phyloP scores from a whole-genome alignment of 2,113 vertebrate genomes.

The Setophaga kirtlandii region DNA sequence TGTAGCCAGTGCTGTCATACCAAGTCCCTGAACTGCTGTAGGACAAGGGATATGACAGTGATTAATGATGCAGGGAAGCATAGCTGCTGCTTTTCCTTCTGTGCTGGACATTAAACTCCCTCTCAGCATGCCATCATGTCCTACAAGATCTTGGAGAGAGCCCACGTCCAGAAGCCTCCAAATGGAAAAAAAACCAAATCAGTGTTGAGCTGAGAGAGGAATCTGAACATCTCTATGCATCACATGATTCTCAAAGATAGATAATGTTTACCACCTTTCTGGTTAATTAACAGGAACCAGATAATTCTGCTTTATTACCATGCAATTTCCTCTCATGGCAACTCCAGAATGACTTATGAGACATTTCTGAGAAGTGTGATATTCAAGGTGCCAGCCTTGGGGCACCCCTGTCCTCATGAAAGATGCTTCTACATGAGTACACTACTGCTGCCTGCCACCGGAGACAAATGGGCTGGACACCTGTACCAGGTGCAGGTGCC shows the following conservation, averaged over 20 bases:
- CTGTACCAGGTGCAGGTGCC: rapidly evolving
- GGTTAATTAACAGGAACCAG: conserved; percentile 4
- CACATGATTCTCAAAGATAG: background rate
- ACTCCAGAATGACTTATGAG: background rate
- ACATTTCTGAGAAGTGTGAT: background rate
- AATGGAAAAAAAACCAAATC: background rate
- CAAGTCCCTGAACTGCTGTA: background rate
- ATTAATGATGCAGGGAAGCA: background rate
- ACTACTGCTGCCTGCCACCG: background rate
- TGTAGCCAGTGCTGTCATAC: background rate
- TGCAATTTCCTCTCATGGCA: background rate
- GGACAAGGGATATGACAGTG: background rate
- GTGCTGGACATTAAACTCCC: background rate
- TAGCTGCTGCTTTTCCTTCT: background rate
- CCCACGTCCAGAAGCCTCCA: background rate
- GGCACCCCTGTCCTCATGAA: background rate
- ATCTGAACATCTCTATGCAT: background rate
- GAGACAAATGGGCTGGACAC: background rate
- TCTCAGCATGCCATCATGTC: rapidly evolving
- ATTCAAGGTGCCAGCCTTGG: background rate
- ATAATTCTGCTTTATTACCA: background rate
- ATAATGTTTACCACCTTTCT: conserved; percentile 27
- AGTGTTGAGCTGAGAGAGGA: background rate
- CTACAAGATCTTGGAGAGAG: background rate
- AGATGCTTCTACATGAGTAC: background rate